Conservation (phyloP, 2,888 invertebrate genomes). For the Hesperia comma region DNA sequence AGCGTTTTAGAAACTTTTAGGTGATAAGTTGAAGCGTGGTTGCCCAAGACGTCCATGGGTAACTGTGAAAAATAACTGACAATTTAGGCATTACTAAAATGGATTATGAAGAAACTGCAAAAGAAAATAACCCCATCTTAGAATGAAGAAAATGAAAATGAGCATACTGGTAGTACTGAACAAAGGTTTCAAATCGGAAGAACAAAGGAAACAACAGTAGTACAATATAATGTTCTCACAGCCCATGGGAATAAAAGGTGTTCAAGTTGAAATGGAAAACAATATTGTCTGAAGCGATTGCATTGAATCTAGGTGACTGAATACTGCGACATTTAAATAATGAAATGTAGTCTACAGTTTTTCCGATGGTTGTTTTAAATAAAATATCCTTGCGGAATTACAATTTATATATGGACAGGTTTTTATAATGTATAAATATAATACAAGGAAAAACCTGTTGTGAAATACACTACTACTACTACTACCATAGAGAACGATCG, state of each 20-base stretch:
- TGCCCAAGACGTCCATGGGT: too few species aligned
- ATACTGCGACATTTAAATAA: neutral
- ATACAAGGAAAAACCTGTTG: too few species aligned
- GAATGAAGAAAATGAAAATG: neutral
- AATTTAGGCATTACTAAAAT: too few species aligned
- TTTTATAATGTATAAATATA: too few species aligned
- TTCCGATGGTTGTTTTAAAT: neutral
- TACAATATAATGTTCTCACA: neutral
- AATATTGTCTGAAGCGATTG: neutral
- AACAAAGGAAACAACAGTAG: neutral
- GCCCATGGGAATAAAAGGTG: constrained; percentile 7
- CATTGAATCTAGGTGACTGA: constrained; percentile 3
- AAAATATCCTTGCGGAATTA: neutral
- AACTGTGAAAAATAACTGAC: too few species aligned
- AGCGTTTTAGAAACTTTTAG: too few species aligned
- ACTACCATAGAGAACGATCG: too few species aligned
- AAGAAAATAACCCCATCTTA: neutral
- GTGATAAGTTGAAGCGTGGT: too few species aligned
- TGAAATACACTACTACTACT: too few species aligned
- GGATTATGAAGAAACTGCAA: too few species aligned
- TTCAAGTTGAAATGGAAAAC: constrained; percentile 4
- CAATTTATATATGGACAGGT: too few species aligned
- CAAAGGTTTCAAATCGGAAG: neutral
- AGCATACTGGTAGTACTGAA: neutral
- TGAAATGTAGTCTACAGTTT: neutral